These are phyloP conservation scores for Euborellia annulipes DNA, from an alignment of 1,140 invertebrate species.

Conservation along the genomic window DNA sequence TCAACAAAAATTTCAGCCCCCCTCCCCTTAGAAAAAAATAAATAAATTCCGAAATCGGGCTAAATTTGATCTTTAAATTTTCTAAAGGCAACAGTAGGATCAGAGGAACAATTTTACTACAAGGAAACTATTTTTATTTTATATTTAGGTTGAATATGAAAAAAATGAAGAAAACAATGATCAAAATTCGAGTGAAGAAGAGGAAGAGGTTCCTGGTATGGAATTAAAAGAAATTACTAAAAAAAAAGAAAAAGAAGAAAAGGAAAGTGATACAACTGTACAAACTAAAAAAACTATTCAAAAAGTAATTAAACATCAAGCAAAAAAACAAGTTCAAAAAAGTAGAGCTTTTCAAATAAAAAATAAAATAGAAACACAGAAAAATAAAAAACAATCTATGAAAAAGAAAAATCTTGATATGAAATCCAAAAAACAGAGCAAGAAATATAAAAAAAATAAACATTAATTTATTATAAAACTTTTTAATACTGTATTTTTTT, in stretches of 20 bases:
- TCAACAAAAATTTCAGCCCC: too few species aligned
- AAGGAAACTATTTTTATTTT: neutral
- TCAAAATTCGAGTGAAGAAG: constrained; percentile 20
- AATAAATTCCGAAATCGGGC: too few species aligned
- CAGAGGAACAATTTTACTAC: neutral
- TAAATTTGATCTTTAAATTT: constrained; percentile 5
- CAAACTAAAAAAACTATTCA: constrained; percentile 14
- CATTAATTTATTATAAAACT: neutral
- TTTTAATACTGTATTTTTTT: too few species aligned
- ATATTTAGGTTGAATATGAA: constrained; percentile 24
- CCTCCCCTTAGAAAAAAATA: too few species aligned
- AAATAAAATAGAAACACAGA: constrained; percentile 38
- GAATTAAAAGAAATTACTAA: constrained; percentile 28
- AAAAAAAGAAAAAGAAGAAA: too few species aligned
- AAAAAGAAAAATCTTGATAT: constrained; percentile 1
- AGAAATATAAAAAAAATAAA: constrained; percentile 5
- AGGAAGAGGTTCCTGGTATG: constrained; percentile 39
- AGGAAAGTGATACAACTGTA: constrained; percentile 4
- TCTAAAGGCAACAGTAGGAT: neutral
- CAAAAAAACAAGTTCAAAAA: constrained; percentile 34
- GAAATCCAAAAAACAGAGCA: constrained; percentile 5
- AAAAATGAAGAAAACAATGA: constrained; percentile 23
- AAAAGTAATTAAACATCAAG: constrained; percentile 13
- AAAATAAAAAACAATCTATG: constrained; percentile 14
- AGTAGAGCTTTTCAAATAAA: constrained; percentile 58